Conservation (phyloP, 1,140 invertebrate genomes). For the Drosophila persimilis region DNA sequence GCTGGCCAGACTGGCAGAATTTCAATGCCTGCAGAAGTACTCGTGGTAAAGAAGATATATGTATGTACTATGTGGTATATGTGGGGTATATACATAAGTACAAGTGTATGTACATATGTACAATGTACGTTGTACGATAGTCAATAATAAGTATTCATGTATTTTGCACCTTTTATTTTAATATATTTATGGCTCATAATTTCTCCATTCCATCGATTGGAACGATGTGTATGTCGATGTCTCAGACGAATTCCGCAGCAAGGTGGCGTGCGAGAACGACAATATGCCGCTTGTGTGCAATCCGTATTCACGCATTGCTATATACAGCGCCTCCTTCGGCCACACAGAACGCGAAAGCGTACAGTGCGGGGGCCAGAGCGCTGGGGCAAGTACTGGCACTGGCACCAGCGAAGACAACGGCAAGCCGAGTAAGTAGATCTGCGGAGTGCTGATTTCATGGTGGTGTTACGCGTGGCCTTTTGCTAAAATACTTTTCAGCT, state of each 20-base stretch:
- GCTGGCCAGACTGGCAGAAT: slow-evolving; percentile 17
- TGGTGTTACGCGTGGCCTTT: neutral
- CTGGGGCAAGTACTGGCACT: slow-evolving; percentile 87
- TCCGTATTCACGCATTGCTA: slow-evolving; percentile 91
- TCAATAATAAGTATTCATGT: too few relatives aligned
- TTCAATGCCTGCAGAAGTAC: too few relatives aligned
- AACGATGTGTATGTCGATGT: too few relatives aligned
- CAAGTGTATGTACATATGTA: neutral
- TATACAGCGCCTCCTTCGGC: slow-evolving; percentile 95
- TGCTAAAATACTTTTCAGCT: slow-evolving; percentile 84
- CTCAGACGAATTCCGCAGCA: slow-evolving; percentile 94
- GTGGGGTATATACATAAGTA: neutral
- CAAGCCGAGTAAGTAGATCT: slow-evolving; percentile 81
- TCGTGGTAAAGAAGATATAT: too few relatives aligned
- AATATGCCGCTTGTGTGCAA: slow-evolving; percentile 91
- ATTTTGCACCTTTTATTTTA: too few relatives aligned
- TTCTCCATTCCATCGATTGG: too few relatives aligned
- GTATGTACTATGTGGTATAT: neutral
- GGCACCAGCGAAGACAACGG: slow-evolving; percentile 91
- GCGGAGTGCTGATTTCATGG: neutral
- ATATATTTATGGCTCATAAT: too few relatives aligned
- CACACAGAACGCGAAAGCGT: slow-evolving; percentile 92
- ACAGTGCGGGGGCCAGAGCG: slow-evolving; percentile 86
- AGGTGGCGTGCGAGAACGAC: slow-evolving; percentile 95
- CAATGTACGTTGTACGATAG: neutral